A percentile compares a stretch with the other conserved stretches of the same genome.
phyloP scores from a whole-genome alignment of 2,113 vertebrate genomes.

The Alligator sinensis region DNA sequence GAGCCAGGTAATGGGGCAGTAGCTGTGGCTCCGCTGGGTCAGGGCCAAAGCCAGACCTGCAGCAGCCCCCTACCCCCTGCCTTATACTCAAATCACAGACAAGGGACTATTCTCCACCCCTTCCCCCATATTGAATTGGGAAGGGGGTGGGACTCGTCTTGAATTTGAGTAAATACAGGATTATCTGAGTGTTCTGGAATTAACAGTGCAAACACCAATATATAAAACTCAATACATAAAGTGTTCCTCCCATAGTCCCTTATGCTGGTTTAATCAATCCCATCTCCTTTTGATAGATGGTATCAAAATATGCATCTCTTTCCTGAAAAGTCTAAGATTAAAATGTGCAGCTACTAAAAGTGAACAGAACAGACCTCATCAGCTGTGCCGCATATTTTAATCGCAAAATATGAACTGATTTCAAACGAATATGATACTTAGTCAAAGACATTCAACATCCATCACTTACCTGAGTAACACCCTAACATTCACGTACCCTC shows the following conservation, averaged over 20 bases:
- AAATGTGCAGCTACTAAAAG: background rate
- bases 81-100: too few species aligned
- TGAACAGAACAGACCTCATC: background rate
- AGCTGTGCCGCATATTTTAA: too few species aligned
- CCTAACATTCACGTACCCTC: background rate
- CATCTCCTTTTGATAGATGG: too few species aligned
- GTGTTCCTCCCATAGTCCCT: accelerated
- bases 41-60: too few species aligned
- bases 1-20: too few species aligned
- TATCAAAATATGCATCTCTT: background rate
- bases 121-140: too few species aligned
- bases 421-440: background rate
- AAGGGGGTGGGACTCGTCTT: too few species aligned
- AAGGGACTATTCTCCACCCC: too few species aligned
- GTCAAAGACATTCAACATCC: background rate
- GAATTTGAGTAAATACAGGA: too few species aligned
- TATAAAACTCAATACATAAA: accelerated
- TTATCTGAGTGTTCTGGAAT: background rate
- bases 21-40: too few species aligned
- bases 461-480: background rate
- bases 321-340: background rate
- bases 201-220: background rate
- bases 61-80: too few species aligned
- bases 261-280: background rate
- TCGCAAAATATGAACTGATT: too few species aligned